A percentile compares a stretch with the other conserved stretches of the same genome.
These are phyloP conservation scores for Petaurus breviceps DNA, from an alignment of 2,113 vertebrate genomes.

Conservation along the genomic window DNA sequence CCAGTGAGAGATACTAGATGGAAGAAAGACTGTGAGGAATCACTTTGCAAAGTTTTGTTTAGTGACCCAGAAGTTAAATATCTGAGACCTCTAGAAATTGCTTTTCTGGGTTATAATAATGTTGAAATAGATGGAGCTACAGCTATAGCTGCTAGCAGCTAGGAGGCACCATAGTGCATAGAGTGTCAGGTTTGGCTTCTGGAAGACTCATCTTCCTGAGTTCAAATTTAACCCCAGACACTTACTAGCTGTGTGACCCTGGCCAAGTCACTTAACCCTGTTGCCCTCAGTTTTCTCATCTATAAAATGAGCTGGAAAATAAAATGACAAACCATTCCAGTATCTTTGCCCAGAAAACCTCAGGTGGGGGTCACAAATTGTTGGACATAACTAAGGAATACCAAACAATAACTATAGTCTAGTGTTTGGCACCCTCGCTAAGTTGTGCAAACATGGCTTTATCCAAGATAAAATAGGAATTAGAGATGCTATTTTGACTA, in stretches of 20 bases:
- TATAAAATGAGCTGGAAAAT: background rate
- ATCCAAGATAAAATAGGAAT: background rate
- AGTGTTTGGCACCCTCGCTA: background rate
- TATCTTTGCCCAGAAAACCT: background rate
- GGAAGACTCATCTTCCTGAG: background rate
- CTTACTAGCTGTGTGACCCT: background rate
- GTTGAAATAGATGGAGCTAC: background rate
- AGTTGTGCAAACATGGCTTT: conserved; percentile 5
- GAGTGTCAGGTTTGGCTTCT: accelerated
- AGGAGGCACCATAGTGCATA: background rate
- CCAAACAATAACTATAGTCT: background rate
- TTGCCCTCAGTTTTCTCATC: background rate
- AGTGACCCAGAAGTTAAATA: background rate
- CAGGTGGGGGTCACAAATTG: background rate
- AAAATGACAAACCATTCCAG: background rate
- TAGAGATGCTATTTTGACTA: background rate
- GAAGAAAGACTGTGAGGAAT: background rate
- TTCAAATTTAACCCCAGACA: background rate
- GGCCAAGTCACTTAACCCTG: background rate
- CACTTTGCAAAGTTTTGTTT: background rate
- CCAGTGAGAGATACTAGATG: background rate
- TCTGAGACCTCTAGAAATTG: background rate
- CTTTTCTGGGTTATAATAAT: background rate
- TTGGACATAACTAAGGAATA: background rate
- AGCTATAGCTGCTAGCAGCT: background rate